Evolutionary conservation across 2,797 vertebrate species (phyloP), one percentile per base, ranked within the genome.

Genomic region (Catostomus latipinnis): DNA sequence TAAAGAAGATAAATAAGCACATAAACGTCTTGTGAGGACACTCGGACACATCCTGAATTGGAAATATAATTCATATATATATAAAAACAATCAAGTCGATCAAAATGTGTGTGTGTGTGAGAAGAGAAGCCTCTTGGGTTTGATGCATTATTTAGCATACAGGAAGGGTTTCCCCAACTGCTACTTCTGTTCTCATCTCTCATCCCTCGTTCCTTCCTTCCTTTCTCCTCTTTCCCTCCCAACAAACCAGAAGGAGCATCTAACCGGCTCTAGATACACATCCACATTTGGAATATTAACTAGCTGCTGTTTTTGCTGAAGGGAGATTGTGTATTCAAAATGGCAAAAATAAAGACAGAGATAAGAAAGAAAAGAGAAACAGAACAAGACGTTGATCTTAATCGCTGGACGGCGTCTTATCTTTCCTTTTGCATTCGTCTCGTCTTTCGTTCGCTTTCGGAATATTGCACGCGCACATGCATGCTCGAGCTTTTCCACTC

Each of bases 131-230:
- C 4, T 1, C 53, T 58, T 65, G 62, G 11, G 34, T 48, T 70
- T 62, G 67, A 54, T 78, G 58, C 49, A 78, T 71, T 54, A 71
- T 78, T 78, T 52, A 69, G 48, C 9, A 52, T 43, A 13, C 49
- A 12, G 48, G 2, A 77, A 60, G 45, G 43, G 43, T 65, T 65
- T 65, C 62, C 62, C 43, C 13, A 48, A 65, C 62, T 48, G n/a
- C 1, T 43, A 58, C 12, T 57, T 45, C 50, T 49, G 49, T 3
- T 1, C 45, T 76, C 4, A 22, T 49, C 5, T 50, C 22, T 49
- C 1, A 60, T 4, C 7, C 13, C 9, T 60, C 14, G 9, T 46
- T 34, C 34, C 34, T 34, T 34, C 34, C 34, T 34, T 34, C 34
- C 34, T 34, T 34, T 34, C 34, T 34, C 34, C 34, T 34, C 34